phyloP scores from a whole-genome alignment of 2,888 invertebrate species.

The Auanema freiburgensis region DNA sequence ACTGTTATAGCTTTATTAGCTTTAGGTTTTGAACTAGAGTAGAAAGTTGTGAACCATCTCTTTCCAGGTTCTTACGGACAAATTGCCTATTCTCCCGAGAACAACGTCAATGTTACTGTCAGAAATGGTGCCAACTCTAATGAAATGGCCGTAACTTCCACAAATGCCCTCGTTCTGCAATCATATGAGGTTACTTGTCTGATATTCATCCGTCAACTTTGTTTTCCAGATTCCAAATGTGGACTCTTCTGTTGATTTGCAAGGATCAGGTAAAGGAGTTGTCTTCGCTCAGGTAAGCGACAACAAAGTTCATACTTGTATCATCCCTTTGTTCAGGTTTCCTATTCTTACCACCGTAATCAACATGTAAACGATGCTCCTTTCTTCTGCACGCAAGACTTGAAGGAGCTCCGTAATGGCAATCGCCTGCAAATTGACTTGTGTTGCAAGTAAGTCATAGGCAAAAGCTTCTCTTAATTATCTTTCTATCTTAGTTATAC shows the following conservation, averaged over 20 bases:
- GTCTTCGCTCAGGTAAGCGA: constrained; percentile 59
- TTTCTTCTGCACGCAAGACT: constrained; percentile 59
- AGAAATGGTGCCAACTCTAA: constrained; percentile 67
- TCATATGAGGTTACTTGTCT: constrained; percentile 73
- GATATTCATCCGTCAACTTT: not conserved
- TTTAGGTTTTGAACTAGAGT: not conserved
- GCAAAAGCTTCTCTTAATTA: not conserved
- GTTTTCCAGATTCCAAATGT: constrained; percentile 45
- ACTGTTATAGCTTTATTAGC: constrained; percentile 78
- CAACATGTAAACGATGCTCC: constrained; percentile 53
- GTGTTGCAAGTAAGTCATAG: constrained; percentile 63
- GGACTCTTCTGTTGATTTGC: constrained; percentile 71
- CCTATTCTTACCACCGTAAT: constrained; percentile 81
- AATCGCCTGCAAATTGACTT: constrained; percentile 59
- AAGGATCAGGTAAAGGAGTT: constrained; percentile 80
- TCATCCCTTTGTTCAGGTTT: constrained; percentile 71
- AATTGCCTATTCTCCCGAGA: constrained; percentile 73
- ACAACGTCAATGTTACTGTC: constrained; percentile 71
- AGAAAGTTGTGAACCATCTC: not conserved
- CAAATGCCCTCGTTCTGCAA: constrained; percentile 75
- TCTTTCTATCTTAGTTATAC: constrained; percentile 53
- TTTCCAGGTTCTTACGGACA: too few relatives aligned
- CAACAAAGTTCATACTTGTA: too few relatives aligned
- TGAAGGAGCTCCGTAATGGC: constrained; percentile 56
- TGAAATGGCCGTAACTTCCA: constrained; percentile 43